phyloP scores from a whole-genome alignment of 1,140 invertebrate species.

The Wiebesia pumilae region DNA sequence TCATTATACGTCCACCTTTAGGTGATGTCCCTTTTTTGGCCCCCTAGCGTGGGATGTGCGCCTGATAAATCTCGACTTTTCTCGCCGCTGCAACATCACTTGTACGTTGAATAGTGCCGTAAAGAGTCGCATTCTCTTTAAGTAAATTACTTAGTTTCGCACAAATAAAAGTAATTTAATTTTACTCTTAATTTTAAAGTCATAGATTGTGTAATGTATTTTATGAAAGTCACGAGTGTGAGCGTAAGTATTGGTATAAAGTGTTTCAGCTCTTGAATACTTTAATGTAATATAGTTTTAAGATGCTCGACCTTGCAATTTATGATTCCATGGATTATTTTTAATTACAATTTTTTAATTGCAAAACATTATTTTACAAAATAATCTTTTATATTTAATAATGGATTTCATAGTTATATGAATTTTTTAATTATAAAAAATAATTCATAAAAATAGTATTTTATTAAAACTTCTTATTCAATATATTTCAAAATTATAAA shows the following conservation, averaged over 20 bases:
- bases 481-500: too few relatives aligned
- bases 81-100: not conserved
- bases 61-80: slow-evolving; percentile 53
- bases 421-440: too few relatives aligned
- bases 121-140: too few relatives aligned
- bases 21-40: slow-evolving; percentile 7
- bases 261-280: not conserved
- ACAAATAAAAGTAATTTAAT: not conserved
- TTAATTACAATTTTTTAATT: not conserved
- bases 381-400: too few relatives aligned
- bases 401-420: too few relatives aligned
- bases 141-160: not conserved
- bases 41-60: not conserved
- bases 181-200: not conserved
- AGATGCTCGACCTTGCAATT: not conserved
- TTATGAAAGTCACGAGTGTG: not conserved
- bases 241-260: not conserved
- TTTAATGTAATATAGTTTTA: not conserved
- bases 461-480: too few relatives aligned
- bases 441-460: too few relatives aligned
- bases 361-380: too few relatives aligned
- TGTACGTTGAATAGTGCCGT: slow-evolving; percentile 4
- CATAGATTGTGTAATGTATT: not conserved
- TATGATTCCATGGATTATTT: not conserved
- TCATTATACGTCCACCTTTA: not conserved